Evolutionary conservation across 2,888 invertebrate genomes (phyloP).

Genomic region (Deladenus siricidicola): DNA sequence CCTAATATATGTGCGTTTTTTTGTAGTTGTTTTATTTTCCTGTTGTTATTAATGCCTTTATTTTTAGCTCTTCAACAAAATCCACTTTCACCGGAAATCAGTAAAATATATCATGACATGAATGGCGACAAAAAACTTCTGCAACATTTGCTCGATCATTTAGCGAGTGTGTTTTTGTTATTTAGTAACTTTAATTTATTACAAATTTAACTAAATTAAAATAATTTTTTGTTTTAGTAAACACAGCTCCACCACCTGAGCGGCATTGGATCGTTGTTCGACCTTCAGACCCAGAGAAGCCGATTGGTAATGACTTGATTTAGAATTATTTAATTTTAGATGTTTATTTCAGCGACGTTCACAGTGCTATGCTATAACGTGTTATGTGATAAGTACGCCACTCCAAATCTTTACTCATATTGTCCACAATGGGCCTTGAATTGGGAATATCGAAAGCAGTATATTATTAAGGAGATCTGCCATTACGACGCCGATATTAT

Average conservation of each 20-base stretch:
- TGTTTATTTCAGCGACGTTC: constrained; percentile 59
- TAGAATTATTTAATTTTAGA: neutral
- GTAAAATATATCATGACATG: constrained; percentile 80
- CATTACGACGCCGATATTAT: constrained; percentile 95
- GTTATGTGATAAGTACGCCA: constrained; percentile 96
- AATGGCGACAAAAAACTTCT: constrained; percentile 89
- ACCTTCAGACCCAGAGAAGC: constrained; percentile 43
- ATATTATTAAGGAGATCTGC: constrained; percentile 82
- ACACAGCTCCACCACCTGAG: constrained; percentile 23
- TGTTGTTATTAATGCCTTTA: no score
- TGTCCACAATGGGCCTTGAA: constrained; percentile 97
- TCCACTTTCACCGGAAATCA: constrained; percentile 83
- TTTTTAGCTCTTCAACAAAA: constrained; percentile 64
- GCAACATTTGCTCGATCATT: constrained; percentile 86
- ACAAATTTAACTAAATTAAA: no score
- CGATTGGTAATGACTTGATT: constrained; percentile 35
- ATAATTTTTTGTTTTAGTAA: constrained; percentile 12
- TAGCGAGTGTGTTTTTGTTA: constrained; percentile 68
- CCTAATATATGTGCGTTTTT: no score
- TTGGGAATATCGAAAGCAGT: constrained; percentile 97
- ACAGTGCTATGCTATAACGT: constrained; percentile 99
- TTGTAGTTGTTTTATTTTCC: no score
- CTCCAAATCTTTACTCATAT: constrained; percentile 93
- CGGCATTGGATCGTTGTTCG: constrained; percentile 39
- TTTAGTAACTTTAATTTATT: neutral